phyloP scores from a whole-genome alignment of 1,140 invertebrate genomes.

The fruit fly (Drosophila melanogaster) region Release_6_plus_ISO1_MT NT_037436.4:12015001-12015500 shows the following conservation, averaged over 20 bases:
- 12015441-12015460: constrained; percentile 65
- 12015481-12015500: constrained; percentile 72
- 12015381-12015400: constrained; percentile 54
- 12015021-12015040: not conserved
- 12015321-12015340: not conserved
- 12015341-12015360: constrained; percentile 71
- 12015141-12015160: constrained; percentile 49
- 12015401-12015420: constrained; percentile 80
- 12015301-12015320: constrained; percentile 1
- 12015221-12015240: constrained; percentile 51
- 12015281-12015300: not conserved
- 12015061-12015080: constrained; percentile 8
- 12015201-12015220: constrained; percentile 65
- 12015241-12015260: constrained; percentile 16
- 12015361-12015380: constrained; percentile 69
- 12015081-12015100: constrained; percentile 15
- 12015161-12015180: constrained; percentile 42
- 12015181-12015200: constrained; percentile 33
- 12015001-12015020: no score
- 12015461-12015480: constrained; percentile 78
- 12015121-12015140: constrained; percentile 36
- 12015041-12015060: not conserved
- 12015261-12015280: constrained; percentile 8
- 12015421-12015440: constrained; percentile 82
- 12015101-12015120: constrained; percentile 16